Evolutionary conservation across 1,140 invertebrate genomes (phyloP).

Genomic region (Probaryconus sp.): DNA sequence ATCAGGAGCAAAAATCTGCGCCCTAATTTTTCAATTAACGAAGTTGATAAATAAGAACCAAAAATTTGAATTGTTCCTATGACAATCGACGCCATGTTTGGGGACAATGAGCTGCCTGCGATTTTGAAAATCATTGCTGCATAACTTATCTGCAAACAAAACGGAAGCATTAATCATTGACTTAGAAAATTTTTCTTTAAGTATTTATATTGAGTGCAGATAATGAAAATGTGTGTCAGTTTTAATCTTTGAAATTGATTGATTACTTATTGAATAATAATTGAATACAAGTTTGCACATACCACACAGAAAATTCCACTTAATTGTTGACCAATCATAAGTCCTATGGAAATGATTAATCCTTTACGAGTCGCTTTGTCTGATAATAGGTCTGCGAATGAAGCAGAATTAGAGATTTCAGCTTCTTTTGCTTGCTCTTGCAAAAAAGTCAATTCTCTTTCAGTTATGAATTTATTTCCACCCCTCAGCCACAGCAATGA

Average conservation of each 20-base stretch:
- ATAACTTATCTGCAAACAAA: slow-evolving; percentile 72
- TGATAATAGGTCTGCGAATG: slow-evolving; percentile 64
- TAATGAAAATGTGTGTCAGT: no score
- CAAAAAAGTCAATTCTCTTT: slow-evolving; percentile 65
- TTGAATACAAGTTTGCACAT: no score
- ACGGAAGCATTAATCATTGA: not conserved
- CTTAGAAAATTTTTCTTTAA: no score
- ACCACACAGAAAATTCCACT: slow-evolving; percentile 74
- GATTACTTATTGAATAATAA: no score
- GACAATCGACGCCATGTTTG: slow-evolving; percentile 79
- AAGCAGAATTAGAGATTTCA: slow-evolving; percentile 37
- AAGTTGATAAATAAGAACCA: slow-evolving; percentile 76
- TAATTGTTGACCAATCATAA: slow-evolving; percentile 73
- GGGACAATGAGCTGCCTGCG: slow-evolving; percentile 75
- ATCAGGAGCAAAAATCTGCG: slow-evolving; percentile 79
- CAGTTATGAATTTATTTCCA: slow-evolving; percentile 69
- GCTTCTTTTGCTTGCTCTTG: slow-evolving; percentile 64
- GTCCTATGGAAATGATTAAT: slow-evolving; percentile 76
- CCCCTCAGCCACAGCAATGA: slow-evolving; percentile 79
- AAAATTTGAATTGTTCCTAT: slow-evolving; percentile 74
- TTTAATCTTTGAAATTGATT: not conserved
- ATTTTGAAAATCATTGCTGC: slow-evolving; percentile 80
- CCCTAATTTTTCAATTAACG: slow-evolving; percentile 81
- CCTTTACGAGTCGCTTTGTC: slow-evolving; percentile 71
- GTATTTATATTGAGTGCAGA: no score